Base-by-base conservation (phyloP, 2,797 vertebrate genomes). In the Poeciliopsis gracilis region DNA sequence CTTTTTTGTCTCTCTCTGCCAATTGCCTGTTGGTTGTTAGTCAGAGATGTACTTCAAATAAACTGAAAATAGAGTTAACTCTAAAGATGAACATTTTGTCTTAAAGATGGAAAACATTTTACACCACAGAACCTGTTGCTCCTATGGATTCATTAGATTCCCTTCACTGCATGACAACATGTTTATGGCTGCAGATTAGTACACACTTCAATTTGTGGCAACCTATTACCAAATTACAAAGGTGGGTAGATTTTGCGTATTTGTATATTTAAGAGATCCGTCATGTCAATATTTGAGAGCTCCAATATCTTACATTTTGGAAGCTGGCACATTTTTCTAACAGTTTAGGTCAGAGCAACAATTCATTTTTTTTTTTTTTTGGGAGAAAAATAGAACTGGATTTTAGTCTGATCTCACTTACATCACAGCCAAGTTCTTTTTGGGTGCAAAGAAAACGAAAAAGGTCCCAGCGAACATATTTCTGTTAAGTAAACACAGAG, bases 31-130 rank as follows among this genome's bases (percentile, higher is more conserved):
- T 0, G 2, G 47, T 76, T 79, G 84, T 76, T 85, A 75, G 55
- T 87, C 75, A 86, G 53, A 78, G 28, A 76, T 41, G 47, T 67
- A 66, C 1, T 73, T 77, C 76, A 18, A 72, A 75, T 75, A 74
- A 80, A 84, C 61, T 77, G 83, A 80, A 20, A 74, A 45, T 20
- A 61, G 30, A 28, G 38, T 20, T 80, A 84, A 81, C 47, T 77
- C 47, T 18, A 7, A 49, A 73, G 51, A 77, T 83, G 77, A 88
- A 66, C 59, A 51, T 77, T 49, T 28, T 76, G 30, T 77, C 15
- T 77, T 57, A 67, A 51, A 87, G 78, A 46, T 38, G 71, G 63
- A 53, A 75, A 76, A 71, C 33, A 66, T 38, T 74, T 66, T 74
- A 30, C 38, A 43, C 43, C n/a, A 63, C 30, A 30, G 63, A 18